These are phyloP conservation scores for Eubasilissa splendida DNA, from an alignment of 2,888 invertebrate genomes.

Conservation along the genomic window DNA sequence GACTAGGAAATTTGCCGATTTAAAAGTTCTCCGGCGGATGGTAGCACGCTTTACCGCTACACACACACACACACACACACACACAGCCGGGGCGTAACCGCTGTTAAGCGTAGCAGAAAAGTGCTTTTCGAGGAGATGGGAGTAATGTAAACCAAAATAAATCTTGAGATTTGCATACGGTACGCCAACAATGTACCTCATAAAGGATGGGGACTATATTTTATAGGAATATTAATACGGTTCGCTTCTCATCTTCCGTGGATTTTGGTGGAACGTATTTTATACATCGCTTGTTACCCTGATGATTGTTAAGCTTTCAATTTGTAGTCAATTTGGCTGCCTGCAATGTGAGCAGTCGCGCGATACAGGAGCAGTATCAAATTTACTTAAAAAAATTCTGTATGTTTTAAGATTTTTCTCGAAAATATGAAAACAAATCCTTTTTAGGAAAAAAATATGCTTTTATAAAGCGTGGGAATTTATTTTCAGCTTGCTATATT, in stretches of 20 bases:
- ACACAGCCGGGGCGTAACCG: conserved; percentile 46
- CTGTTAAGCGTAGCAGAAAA: conserved; percentile 55
- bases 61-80: background rate
- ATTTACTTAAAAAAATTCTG: too few relatives aligned
- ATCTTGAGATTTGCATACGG: conserved; percentile 54
- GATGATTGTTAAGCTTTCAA: conserved; percentile 28
- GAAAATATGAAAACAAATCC: too few relatives aligned
- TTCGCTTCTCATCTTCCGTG: conserved; percentile 29
- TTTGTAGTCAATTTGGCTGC: background rate
- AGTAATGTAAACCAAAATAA: conserved; percentile 53
- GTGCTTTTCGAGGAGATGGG: conserved; percentile 52
- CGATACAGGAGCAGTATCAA: too few relatives aligned
- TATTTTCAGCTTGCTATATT: too few relatives aligned
- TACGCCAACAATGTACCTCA: conserved; percentile 41
- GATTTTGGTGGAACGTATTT: conserved; percentile 10
- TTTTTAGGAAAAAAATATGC: too few relatives aligned
- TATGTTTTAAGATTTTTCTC: too few relatives aligned
- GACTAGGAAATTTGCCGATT: conserved; percentile 48
- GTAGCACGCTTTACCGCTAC: conserved; percentile 2
- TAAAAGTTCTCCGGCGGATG: conserved; percentile 40
- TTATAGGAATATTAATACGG: conserved; percentile 45
- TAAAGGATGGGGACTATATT: conserved; percentile 40
- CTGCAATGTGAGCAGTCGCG: background rate
- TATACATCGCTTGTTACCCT: conserved; percentile 8
- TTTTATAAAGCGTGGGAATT: too few relatives aligned